Evolutionary conservation across 2,797 vertebrate genomes (phyloP).

Genomic region (Sparus aurata): DNA sequence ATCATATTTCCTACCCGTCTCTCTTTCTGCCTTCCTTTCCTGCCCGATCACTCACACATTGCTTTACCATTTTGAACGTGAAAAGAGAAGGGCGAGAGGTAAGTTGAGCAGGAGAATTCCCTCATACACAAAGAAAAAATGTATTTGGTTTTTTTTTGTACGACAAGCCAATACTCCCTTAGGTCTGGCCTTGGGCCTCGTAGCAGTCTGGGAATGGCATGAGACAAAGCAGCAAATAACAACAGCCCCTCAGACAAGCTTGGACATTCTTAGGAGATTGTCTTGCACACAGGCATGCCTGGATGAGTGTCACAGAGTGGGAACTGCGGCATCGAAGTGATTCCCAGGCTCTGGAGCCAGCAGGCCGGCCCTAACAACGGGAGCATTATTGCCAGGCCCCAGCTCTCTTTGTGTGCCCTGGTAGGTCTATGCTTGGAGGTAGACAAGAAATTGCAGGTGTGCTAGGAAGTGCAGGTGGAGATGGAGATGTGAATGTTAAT

Average conservation of each 20-base stretch:
- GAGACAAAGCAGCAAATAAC: slow-evolving; percentile 71
- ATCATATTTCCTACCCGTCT: slow-evolving; percentile 26
- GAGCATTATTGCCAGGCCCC: slow-evolving; percentile 73
- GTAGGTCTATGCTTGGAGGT: slow-evolving; percentile 31
- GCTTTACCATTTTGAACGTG: slow-evolving; percentile 20
- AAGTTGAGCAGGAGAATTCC: slow-evolving; percentile 65
- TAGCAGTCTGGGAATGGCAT: slow-evolving; percentile 65
- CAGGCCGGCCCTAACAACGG: slow-evolving; percentile 72
- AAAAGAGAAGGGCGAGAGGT: slow-evolving; percentile 32
- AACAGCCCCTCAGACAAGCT: slow-evolving; percentile 73
- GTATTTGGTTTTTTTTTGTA: slow-evolving; percentile 70
- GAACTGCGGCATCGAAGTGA: slow-evolving; percentile 67
- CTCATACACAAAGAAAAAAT: slow-evolving; percentile 73
- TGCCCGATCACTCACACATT: slow-evolving; percentile 37
- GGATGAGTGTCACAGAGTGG: slow-evolving; percentile 66
- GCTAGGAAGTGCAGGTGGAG: slow-evolving; percentile 45
- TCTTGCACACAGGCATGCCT: slow-evolving; percentile 78
- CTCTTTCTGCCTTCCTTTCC: slow-evolving; percentile 24
- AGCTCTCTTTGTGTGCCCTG: slow-evolving; percentile 49
- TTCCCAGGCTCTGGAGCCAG: slow-evolving; percentile 76
- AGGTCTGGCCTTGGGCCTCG: slow-evolving; percentile 62
- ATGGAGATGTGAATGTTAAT: slow-evolving; percentile 26
- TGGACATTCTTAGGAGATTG: slow-evolving; percentile 81
- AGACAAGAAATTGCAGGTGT: slow-evolving; percentile 59
- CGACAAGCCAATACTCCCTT: slow-evolving; percentile 84